Conservation (phyloP, 2,888 invertebrate genomes). For the Polymixis flavicincta region DNA sequence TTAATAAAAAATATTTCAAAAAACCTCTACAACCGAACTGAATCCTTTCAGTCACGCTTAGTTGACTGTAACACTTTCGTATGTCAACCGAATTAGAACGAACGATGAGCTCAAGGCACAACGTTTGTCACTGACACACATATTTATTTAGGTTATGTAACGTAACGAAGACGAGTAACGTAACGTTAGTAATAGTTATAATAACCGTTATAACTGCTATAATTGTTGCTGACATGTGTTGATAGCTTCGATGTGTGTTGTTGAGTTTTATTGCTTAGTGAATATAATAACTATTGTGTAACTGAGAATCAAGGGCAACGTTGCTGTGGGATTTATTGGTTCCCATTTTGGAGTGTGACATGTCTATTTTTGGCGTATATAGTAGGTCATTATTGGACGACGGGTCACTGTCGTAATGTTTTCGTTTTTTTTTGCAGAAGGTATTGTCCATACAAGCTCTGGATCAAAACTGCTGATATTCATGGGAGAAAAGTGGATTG, state of each 20-base stretch:
- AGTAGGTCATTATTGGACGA: not conserved
- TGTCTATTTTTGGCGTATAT: not conserved
- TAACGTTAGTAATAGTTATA: slow-evolving; percentile 60
- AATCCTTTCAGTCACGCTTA: slow-evolving; percentile 31
- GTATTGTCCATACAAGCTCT: not conserved
- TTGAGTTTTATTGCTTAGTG: slow-evolving; percentile 27
- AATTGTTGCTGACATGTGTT: slow-evolving; percentile 59
- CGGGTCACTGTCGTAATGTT: not conserved
- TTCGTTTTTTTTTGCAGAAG: not conserved
- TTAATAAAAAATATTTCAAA: slow-evolving; percentile 2
- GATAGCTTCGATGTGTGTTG: slow-evolving; percentile 52
- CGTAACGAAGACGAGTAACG: slow-evolving; percentile 35
- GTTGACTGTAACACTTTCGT: slow-evolving; percentile 46
- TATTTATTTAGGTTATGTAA: slow-evolving; percentile 64
- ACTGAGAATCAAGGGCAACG: slow-evolving; percentile 22
- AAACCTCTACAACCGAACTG: not conserved
- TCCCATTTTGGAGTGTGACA: not conserved
- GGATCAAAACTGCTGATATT: too few relatives aligned
- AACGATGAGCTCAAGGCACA: slow-evolving; percentile 45
- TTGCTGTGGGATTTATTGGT: slow-evolving; percentile 12
- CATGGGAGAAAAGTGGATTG: not conserved
- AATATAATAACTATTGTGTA: slow-evolving; percentile 34
- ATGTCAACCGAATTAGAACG: slow-evolving; percentile 57
- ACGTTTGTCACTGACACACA: slow-evolving; percentile 60
- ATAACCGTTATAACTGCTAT: slow-evolving; percentile 56